Percentiles rank a stretch among this genome's conserved stretches.
Evolutionary conservation across 64 coral and sea anemone genomes (phyloP).

Genomic region (Pachyseris speciosa): DNA sequence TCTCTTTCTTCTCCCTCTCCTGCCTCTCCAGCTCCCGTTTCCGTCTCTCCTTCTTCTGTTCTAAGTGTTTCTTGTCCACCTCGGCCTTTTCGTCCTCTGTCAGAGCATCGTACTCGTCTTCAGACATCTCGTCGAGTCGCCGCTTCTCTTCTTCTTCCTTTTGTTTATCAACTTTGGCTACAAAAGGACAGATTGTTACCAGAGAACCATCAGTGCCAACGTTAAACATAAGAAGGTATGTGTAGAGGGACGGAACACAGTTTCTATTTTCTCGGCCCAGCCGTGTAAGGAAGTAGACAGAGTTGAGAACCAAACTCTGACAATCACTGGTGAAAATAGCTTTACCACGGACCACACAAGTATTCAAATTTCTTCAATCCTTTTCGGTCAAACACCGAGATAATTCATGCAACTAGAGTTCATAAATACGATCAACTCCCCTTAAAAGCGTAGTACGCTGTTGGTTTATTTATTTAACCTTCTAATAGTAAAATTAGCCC

Average conservation of each 20-base stretch:
- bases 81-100: constrained; percentile 96
- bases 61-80: constrained; percentile 94
- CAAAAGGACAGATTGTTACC: background rate
- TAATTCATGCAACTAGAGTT: too few relatives aligned
- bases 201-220: background rate
- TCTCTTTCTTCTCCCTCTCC: constrained; percentile 90
- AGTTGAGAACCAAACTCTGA: too few relatives aligned
- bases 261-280: too few relatives aligned
- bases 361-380: too few relatives aligned
- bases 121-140: constrained; percentile 97
- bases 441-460: too few relatives aligned
- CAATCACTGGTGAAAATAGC: too few relatives aligned
- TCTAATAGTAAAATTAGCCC: too few relatives aligned
- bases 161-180: constrained; percentile 79
- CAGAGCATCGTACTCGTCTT: constrained; percentile 96
- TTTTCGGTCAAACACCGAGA: too few relatives aligned
- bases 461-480: too few relatives aligned
- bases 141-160: constrained; percentile 91
- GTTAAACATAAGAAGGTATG: background rate
- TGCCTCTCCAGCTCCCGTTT: constrained; percentile 91
- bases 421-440: too few relatives aligned
- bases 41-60: constrained; percentile 96
- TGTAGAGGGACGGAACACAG: background rate
- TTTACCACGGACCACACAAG: too few relatives aligned
- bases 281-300: too few relatives aligned